These are phyloP conservation scores for Notamacropus eugenii DNA, from an alignment of 2,797 vertebrate species.

Conservation along the genomic window DNA sequence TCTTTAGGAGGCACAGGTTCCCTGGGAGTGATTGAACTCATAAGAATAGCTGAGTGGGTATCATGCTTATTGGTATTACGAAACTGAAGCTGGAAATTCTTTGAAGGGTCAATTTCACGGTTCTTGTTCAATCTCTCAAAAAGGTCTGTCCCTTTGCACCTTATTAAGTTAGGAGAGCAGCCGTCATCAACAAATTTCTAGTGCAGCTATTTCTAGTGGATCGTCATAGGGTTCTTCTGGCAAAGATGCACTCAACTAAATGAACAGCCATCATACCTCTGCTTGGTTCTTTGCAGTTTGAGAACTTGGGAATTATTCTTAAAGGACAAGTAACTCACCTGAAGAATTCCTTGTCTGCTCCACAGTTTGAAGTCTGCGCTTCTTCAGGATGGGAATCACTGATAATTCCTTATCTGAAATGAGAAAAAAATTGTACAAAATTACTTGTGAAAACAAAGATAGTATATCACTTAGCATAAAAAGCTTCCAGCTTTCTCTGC, in stretches of 20 bases:
- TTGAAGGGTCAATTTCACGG: neutral
- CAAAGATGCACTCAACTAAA: neutral
- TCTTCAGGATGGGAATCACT: slow-evolving; percentile 22
- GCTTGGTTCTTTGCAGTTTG: slow-evolving; percentile 14
- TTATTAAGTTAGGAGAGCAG: neutral
- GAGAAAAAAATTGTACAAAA: neutral
- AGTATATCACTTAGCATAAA: neutral
- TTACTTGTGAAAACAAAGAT: neutral
- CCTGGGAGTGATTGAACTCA: neutral
- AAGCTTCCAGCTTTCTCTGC: neutral
- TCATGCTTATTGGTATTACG: neutral
- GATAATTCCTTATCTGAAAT: slow-evolving; percentile 57
- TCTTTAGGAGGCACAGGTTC: neutral
- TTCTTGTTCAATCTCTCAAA: neutral
- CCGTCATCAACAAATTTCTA: neutral
- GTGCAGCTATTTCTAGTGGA: neutral
- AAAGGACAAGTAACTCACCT: neutral
- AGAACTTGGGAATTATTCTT: neutral
- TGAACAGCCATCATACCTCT: neutral
- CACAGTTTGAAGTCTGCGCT: slow-evolving; percentile 2
- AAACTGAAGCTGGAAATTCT: neutral
- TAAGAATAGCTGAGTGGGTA: neutral
- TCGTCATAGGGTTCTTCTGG: neutral
- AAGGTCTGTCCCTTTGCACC: neutral
- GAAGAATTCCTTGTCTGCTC: slow-evolving; percentile 11